Conservation (phyloP, 2,113 vertebrate species). For the Microtus montanus region DNA sequence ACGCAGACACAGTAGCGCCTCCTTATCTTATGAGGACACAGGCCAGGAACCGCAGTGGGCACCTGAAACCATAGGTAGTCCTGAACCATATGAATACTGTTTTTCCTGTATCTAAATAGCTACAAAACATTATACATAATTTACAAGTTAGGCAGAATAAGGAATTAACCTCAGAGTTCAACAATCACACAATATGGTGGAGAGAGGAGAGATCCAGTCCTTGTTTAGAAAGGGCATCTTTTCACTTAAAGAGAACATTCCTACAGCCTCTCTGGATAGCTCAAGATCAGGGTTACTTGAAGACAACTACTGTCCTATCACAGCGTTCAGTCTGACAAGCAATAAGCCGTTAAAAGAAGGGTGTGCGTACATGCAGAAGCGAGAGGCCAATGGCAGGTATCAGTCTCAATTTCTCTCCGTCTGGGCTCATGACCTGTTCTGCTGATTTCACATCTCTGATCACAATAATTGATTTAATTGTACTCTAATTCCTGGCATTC, state of each 20-base stretch:
- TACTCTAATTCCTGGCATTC: background rate
- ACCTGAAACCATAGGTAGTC: background rate
- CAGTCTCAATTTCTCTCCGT: background rate
- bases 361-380: background rate
- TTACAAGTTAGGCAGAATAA: background rate
- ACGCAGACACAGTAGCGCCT: background rate
- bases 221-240: background rate
- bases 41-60: background rate
- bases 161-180: background rate
- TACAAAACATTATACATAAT: background rate
- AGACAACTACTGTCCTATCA: background rate
- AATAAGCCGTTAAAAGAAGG: no score
- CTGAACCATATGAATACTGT: background rate
- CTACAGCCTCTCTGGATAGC: background rate
- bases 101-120: background rate
- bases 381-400: background rate
- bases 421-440: background rate
- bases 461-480: background rate
- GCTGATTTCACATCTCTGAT: background rate
- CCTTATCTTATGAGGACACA: background rate
- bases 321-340: accelerated
- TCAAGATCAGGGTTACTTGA: background rate
- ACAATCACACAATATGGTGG: background rate
- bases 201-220: background rate
- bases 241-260: background rate